Conservation (phyloP, 2,113 vertebrate species). For the Pseudolaguvia tuberculata region DNA sequence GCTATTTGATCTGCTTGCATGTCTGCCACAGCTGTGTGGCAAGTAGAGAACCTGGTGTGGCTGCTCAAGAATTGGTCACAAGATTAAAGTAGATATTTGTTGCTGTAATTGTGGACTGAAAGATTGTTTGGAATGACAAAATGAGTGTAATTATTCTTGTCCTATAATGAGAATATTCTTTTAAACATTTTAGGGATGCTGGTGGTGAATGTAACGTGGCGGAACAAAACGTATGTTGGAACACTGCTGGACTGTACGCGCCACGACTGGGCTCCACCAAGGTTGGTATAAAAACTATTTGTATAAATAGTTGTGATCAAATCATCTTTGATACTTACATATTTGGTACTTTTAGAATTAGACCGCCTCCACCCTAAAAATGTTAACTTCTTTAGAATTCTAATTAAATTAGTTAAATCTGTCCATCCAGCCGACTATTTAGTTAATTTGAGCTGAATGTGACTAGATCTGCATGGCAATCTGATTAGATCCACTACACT, state of each 20-base stretch:
- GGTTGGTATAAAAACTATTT: conserved; percentile 66
- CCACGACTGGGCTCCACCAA: conserved; percentile 96
- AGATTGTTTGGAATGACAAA: conserved; percentile 9
- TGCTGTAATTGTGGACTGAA: conserved; percentile 19
- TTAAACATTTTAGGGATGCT: conserved; percentile 82
- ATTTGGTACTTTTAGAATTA: background rate
- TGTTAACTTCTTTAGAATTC: background rate
- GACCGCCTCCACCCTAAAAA: background rate
- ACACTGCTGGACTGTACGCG: conserved; percentile 94
- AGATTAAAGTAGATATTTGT: conserved; percentile 27
- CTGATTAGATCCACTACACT: conserved; percentile 28
- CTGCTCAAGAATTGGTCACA: conserved; percentile 21
- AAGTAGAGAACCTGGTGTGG: conserved; percentile 38
- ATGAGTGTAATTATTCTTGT: background rate
- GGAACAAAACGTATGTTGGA: conserved; percentile 97
- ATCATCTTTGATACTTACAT: background rate
- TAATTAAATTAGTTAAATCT: conserved; percentile 12
- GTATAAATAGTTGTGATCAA: background rate
- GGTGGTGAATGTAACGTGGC: conserved; percentile 98
- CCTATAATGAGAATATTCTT: conserved; percentile 25
- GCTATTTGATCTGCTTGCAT: conserved; percentile 46
- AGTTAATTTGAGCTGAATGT: conserved; percentile 20
- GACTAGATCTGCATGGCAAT: conserved; percentile 7
- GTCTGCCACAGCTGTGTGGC: conserved; percentile 37
- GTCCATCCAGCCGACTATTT: background rate